Percentiles rank a stretch among this genome's conserved stretches.
Conservation (phyloP, 2,113 vertebrate species). For the Chionomys nivalis region DNA sequence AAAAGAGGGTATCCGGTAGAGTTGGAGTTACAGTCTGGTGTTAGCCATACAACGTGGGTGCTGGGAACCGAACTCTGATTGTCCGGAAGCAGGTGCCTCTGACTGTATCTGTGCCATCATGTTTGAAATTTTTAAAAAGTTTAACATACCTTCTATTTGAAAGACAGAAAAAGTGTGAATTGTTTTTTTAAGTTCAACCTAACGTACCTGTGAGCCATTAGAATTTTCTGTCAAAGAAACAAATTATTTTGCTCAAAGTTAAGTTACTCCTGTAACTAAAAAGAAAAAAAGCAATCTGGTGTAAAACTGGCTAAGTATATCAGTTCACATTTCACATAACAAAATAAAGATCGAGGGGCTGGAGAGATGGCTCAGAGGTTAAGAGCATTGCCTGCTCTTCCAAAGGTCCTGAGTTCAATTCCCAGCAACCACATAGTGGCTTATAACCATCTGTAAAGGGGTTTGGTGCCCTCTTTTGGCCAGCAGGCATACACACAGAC, state of each 20-base stretch:
- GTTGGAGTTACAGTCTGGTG: background rate
- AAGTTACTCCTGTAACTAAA: background rate
- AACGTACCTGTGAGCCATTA: background rate
- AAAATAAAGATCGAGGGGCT: background rate
- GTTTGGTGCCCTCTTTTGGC: too few species aligned
- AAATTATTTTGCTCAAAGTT: conserved; percentile 25
- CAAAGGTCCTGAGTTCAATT: too few species aligned
- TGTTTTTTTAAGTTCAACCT: background rate
- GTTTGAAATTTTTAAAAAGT: background rate
- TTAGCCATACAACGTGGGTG: background rate
- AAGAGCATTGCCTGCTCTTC: too few species aligned
- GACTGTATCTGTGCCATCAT: background rate
- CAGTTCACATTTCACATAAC: background rate
- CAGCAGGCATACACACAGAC: too few species aligned
- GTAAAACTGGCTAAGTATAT: background rate
- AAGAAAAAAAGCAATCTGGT: background rate
- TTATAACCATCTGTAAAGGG: too few species aligned
- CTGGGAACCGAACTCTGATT: background rate
- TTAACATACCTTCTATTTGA: background rate
- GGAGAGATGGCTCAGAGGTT: too few species aligned
- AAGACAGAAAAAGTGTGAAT: background rate
- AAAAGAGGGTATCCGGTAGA: background rate
- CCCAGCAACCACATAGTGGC: too few species aligned
- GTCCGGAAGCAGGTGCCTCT: background rate
- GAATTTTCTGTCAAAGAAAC: background rate